Evolutionary conservation across 2,113 vertebrate species (phyloP).

Genomic region (Himantopus leucocephalus): DNA sequence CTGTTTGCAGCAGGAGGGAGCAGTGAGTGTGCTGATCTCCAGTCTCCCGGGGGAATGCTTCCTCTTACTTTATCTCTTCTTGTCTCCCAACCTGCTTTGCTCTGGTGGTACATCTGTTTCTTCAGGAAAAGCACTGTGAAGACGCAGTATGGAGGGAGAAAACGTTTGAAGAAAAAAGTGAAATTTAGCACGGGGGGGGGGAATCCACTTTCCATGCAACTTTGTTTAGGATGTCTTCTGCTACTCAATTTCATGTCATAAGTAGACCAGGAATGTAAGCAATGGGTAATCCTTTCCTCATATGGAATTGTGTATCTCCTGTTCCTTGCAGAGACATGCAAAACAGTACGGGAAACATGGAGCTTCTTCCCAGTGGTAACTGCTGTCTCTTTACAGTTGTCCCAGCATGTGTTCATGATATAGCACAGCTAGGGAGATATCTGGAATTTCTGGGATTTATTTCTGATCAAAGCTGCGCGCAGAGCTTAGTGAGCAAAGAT

Average conservation of each 20-base stretch:
- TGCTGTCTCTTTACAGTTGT: not conserved
- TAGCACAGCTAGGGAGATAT: not conserved
- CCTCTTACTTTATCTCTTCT: not conserved
- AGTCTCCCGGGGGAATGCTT: not conserved
- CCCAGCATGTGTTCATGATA: not conserved
- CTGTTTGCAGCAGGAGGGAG: not conserved
- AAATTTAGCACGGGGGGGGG: not conserved
- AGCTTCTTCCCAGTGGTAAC: not conserved
- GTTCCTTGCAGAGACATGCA: not conserved
- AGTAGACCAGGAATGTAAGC: not conserved
- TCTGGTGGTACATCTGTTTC: not conserved
- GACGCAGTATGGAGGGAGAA: not conserved
- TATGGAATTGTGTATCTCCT: not conserved
- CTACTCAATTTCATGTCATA: not conserved
- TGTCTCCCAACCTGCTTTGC: not conserved
- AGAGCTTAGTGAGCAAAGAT: not conserved
- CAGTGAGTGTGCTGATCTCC: not conserved
- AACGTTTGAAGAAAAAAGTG: not conserved
- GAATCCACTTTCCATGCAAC: not conserved
- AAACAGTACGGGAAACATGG: not conserved
- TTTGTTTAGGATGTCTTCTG: not conserved
- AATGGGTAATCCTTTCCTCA: not conserved
- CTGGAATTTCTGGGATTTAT: slow-evolving; percentile 46
- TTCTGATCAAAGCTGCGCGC: slow-evolving; percentile 11
- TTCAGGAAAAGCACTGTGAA: not conserved